Conservation (phyloP, 1,140 invertebrate genomes). For the Anagrus nilaparvatae region DNA sequence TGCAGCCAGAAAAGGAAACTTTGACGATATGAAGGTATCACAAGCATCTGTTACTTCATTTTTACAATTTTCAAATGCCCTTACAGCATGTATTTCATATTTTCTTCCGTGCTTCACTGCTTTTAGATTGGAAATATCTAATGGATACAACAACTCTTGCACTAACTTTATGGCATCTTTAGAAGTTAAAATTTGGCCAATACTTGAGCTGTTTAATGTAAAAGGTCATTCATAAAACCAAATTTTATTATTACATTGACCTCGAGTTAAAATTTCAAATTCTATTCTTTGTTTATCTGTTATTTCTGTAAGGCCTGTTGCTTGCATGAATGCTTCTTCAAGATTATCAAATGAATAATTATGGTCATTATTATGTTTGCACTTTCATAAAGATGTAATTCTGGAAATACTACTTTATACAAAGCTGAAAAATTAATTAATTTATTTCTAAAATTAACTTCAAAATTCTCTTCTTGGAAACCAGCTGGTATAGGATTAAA, state of each 20-base stretch:
- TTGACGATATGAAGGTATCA: constrained; percentile 8
- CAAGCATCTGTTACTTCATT: constrained; percentile 6
- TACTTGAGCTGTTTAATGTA: constrained; percentile 9
- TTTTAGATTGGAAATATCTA: constrained; percentile 2
- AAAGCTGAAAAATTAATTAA: constrained; percentile 8
- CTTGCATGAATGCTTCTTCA: constrained; percentile 6
- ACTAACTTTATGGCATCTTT: constrained; percentile 3
- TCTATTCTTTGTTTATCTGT: too few species aligned
- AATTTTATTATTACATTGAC: constrained; percentile 6
- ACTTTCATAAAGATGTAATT: constrained; percentile 5
- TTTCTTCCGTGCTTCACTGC: constrained; percentile 12
- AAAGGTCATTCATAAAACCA: constrained; percentile 6
- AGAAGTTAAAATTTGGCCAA: constrained; percentile 7
- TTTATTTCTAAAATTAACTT: constrained; percentile 3
- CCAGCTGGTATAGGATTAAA: constrained; percentile 9
- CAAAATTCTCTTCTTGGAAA: constrained; percentile 7
- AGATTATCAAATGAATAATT: constrained; percentile 7
- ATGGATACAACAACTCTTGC: constrained; percentile 3
- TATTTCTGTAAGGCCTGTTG: constrained; percentile 3
- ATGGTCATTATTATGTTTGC: constrained; percentile 14
- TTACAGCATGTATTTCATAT: constrained; percentile 11
- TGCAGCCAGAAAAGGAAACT: constrained; percentile 22
- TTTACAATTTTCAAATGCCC: constrained; percentile 7
- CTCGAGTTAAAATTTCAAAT: constrained; percentile 9
- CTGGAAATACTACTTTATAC: neutral